Conservation (phyloP, 2,113 vertebrate species). For the Fregata magnificens region DNA sequence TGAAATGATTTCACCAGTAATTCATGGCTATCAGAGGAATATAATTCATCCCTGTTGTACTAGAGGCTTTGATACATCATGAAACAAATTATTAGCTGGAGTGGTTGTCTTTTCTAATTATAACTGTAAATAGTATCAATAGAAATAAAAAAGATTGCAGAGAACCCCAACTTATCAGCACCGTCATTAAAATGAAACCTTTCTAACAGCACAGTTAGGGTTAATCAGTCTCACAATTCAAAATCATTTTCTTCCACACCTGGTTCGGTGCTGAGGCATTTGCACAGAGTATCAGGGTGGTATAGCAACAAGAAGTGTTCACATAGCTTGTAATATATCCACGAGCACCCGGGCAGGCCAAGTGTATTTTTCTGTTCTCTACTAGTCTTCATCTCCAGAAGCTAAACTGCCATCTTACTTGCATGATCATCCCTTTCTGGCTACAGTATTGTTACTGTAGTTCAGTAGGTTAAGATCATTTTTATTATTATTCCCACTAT, state of each 20-base stretch:
- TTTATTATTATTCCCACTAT: neutral
- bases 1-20: neutral
- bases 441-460: neutral
- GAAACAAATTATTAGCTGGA: neutral
- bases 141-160: neutral
- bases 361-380: neutral
- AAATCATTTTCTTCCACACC: neutral
- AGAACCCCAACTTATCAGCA: neutral
- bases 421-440: neutral
- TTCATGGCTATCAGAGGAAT: neutral
- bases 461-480: slow-evolving; percentile 10
- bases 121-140: neutral
- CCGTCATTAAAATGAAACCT: neutral
- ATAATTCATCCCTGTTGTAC: neutral
- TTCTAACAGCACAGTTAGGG: neutral
- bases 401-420: neutral
- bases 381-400: neutral
- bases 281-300: neutral
- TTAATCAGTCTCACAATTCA: neutral
- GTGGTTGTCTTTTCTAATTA: neutral
- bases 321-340: neutral
- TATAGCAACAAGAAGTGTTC: neutral
- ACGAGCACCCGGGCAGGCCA: neutral
- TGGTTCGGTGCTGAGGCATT: neutral
- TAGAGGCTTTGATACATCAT: neutral